phyloP scores from a whole-genome alignment of 2,888 invertebrate genomes.

The Agrilus biguttatus region DNA sequence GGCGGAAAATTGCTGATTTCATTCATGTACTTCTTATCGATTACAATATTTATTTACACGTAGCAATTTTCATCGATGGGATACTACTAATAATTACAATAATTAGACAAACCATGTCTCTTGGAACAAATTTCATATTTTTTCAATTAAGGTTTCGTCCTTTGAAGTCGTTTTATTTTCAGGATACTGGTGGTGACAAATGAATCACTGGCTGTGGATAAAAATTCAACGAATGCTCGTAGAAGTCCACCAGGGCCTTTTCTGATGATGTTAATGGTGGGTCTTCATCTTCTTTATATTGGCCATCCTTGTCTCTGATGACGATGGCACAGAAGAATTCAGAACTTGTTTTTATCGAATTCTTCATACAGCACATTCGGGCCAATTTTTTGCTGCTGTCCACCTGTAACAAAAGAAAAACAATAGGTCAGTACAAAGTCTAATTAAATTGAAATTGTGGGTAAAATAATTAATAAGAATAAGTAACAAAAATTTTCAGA shows the following conservation, averaged over 20 bases:
- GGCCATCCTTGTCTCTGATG: constrained; percentile 31
- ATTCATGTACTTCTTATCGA: no score
- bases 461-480: no score
- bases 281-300: constrained; percentile 30
- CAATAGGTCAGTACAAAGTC: constrained; percentile 2
- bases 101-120: no score
- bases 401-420: constrained; percentile 36
- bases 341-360: constrained; percentile 21
- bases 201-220: constrained; percentile 49
- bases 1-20: no score
- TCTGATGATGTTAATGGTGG: constrained; percentile 44
- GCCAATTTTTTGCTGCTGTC: constrained; percentile 38
- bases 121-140: no score
- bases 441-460: no score
- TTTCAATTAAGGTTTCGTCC: constrained; percentile 1
- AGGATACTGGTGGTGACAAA: constrained; percentile 31
- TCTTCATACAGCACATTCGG: constrained; percentile 34
- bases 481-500: no score
- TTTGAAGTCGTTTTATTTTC: constrained; percentile 1
- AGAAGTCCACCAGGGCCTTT: constrained; percentile 48
- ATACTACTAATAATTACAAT: no score
- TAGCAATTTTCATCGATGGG: no score
- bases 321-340: constrained; percentile 44
- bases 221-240: constrained; percentile 49
- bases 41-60: no score